phyloP scores from a whole-genome alignment of 2,113 vertebrate species.

The Paramisgurnus dabryanus region DNA sequence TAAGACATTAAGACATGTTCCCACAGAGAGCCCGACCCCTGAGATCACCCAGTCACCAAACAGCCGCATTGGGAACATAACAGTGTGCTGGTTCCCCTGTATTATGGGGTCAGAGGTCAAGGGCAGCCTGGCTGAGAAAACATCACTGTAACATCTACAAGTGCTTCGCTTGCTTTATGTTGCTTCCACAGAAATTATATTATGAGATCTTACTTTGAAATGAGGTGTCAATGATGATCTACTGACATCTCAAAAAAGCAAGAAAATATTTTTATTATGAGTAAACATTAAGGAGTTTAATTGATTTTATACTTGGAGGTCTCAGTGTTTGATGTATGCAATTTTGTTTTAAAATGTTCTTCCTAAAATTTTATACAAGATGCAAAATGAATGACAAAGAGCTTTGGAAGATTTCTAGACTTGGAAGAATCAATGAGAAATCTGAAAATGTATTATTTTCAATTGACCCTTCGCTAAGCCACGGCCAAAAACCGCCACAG shows the following conservation, averaged over 20 bases:
- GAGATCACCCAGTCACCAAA: constrained; percentile 15
- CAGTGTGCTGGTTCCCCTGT: constrained; percentile 7
- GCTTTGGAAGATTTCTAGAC: no score
- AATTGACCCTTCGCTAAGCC: no score
- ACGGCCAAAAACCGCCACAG: no score
- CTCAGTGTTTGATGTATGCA: no score
- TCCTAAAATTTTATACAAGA: no score
- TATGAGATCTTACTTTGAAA: not conserved
- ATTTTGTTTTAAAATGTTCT: no score
- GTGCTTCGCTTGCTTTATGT: not conserved
- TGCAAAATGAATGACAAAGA: no score
- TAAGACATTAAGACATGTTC: constrained; percentile 24
- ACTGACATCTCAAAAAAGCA: not conserved
- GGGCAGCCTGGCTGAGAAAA: constrained; percentile 25
- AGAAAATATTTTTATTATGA: not conserved
- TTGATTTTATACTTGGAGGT: no score
- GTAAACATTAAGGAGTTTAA: no score
- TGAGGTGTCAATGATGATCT: not conserved
- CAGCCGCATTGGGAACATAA: constrained; percentile 19
- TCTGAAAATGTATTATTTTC: no score
- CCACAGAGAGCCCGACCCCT: constrained; percentile 39
- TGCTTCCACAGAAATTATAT: not conserved
- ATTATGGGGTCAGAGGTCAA: constrained; percentile 30
- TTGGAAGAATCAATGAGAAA: no score
- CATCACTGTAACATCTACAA: not conserved